Evolutionary conservation across 2,888 invertebrate genomes (phyloP).

Genomic region (Abscondita cerata): DNA sequence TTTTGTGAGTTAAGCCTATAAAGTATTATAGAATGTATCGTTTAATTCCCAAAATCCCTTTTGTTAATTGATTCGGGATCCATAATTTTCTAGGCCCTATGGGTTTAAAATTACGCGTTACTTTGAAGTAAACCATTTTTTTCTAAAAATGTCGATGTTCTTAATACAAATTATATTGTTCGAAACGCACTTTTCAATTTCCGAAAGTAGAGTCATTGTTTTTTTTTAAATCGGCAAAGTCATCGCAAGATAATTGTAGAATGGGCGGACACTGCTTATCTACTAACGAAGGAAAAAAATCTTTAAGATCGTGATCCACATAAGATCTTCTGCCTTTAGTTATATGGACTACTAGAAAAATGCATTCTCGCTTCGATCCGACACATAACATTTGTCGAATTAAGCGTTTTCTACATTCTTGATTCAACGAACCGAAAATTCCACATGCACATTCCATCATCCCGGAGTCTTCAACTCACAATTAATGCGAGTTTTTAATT

Average conservation of each 20-base stretch:
- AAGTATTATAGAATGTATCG: no score
- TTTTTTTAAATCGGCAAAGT: constrained; percentile 3
- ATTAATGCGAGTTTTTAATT: constrained; percentile 51
- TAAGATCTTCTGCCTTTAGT: not conserved
- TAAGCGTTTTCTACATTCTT: constrained; percentile 55
- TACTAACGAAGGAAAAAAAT: constrained; percentile 9
- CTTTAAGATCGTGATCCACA: not conserved
- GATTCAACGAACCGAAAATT: constrained; percentile 56
- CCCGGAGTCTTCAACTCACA: constrained; percentile 49
- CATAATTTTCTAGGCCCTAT: no score
- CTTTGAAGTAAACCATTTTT: no score
- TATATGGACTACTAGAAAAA: constrained; percentile 18
- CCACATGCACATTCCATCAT: constrained; percentile 58
- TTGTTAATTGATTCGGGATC: no score
- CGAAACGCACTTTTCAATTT: no score
- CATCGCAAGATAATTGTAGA: constrained; percentile 5
- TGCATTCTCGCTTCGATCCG: constrained; percentile 24
- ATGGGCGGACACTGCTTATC: constrained; percentile 13
- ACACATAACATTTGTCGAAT: constrained; percentile 52
- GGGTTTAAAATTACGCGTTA: no score
- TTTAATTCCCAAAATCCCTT: no score
- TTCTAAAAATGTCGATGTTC: no score
- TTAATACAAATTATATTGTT: no score
- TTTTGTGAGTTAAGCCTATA: no score
- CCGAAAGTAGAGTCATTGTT: not conserved